Evolutionary conservation across 1,140 invertebrate species (phyloP).

Genomic region (Venturia canescens): DNA sequence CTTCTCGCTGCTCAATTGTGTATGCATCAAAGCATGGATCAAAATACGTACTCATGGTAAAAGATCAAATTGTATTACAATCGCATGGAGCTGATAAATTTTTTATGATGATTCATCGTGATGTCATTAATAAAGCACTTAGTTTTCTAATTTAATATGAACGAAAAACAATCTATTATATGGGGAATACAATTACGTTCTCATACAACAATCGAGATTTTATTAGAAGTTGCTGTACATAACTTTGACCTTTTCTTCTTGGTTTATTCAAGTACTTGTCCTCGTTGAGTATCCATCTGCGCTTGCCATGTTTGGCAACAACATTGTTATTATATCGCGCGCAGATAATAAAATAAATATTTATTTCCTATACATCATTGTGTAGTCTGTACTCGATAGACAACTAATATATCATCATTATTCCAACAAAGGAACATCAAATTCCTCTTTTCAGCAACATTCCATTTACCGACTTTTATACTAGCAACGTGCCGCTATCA

Average conservation of each 20-base stretch:
- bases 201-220: slow-evolving; percentile 36
- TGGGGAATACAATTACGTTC: not conserved
- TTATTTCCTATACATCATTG: slow-evolving; percentile 21
- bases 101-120: no score
- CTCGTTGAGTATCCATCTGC: slow-evolving; percentile 9
- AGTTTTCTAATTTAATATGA: no score
- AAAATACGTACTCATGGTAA: no score
- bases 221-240: slow-evolving; percentile 47
- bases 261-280: slow-evolving; percentile 1
- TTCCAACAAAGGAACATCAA: slow-evolving; percentile 46
- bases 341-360: slow-evolving; percentile 36
- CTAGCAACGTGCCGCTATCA: slow-evolving; percentile 64
- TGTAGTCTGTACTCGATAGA: slow-evolving; percentile 45
- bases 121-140: no score
- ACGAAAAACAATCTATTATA: no score
- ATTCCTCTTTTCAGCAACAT: slow-evolving; percentile 42
- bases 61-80: no score
- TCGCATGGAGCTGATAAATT: no score
- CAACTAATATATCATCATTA: slow-evolving; percentile 36
- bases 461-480: slow-evolving; percentile 27
- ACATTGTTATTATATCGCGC: not conserved
- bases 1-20: no score
- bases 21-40: no score
- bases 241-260: not conserved
- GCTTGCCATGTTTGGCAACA: not conserved